Conservation (phyloP, 37 sponge, comb jelly and placozoan genomes). For the Agelas oroides region DNA sequence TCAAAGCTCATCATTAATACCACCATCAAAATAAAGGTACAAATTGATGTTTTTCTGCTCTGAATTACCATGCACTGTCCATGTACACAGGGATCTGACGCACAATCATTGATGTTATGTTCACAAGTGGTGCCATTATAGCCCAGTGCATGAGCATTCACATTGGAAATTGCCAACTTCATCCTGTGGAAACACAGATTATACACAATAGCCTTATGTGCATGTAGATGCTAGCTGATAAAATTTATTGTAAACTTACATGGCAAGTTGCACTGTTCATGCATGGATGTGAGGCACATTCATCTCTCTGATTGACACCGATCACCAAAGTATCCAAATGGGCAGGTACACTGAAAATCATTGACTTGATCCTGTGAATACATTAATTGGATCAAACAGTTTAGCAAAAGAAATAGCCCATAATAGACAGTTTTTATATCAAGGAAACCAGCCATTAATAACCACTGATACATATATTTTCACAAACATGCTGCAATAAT, state of each 20-base stretch:
- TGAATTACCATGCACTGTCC: too few relatives aligned
- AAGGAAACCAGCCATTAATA: too few relatives aligned
- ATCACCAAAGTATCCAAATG: constrained; percentile 9
- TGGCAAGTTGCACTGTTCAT: constrained; percentile 9
- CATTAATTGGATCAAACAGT: too few relatives aligned
- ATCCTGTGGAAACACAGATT: not conserved
- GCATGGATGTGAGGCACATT: not conserved
- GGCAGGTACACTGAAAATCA: constrained; percentile 2
- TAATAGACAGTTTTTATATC: too few relatives aligned
- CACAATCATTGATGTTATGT: constrained; percentile 5
- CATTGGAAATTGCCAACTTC: constrained; percentile 6
- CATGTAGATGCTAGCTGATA: too few relatives aligned
- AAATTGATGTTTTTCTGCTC: too few relatives aligned
- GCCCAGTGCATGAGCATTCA: constrained; percentile 13
- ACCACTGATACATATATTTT: not conserved
- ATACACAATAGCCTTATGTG: too few relatives aligned
- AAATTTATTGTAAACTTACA: not conserved
- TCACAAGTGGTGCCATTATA: not conserved
- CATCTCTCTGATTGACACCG: not conserved
- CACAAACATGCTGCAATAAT: not conserved
- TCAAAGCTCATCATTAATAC: too few relatives aligned
- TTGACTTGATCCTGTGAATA: not conserved
- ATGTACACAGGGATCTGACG: too few relatives aligned
- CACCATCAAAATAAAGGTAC: too few relatives aligned
- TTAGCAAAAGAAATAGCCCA: too few relatives aligned